Percentiles rank a stretch among this genome's conserved stretches.
phyloP scores from a whole-genome alignment of 2,888 invertebrate genomes.

The Julus scanicus region DNA sequence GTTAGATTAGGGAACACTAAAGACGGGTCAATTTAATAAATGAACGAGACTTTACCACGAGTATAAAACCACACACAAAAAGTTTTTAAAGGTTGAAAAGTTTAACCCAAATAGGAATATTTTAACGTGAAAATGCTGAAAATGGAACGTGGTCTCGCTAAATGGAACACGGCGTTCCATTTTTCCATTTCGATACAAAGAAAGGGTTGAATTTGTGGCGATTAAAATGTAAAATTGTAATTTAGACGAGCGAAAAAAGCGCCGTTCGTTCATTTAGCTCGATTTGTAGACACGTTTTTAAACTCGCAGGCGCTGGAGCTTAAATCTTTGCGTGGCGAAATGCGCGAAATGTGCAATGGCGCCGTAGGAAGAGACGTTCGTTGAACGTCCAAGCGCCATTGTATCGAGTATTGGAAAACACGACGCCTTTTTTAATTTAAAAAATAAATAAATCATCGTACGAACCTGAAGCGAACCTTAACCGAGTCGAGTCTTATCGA shows the following conservation, averaged over 20 bases:
- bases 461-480: neutral
- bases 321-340: neutral
- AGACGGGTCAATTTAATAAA: no score
- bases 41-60: no score
- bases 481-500: neutral
- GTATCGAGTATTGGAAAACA: neutral
- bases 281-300: neutral
- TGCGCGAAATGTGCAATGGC: neutral
- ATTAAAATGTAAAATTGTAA: neutral
- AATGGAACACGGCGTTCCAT: slow-evolving; percentile 29
- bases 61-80: no score
- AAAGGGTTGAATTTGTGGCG: neutral
- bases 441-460: neutral
- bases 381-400: slow-evolving; percentile 26
- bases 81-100: no score
- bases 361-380: neutral
- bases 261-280: neutral
- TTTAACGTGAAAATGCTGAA: neutral
- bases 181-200: neutral
- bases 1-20: no score
- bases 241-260: neutral
- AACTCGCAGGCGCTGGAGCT: neutral
- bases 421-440: neutral
- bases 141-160: neutral
- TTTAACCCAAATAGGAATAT: no score